Percentiles rank a stretch among this genome's conserved stretches.
phyloP scores from a whole-genome alignment of 1,140 invertebrate genomes.

The Drosophila grimshawi region DNA sequence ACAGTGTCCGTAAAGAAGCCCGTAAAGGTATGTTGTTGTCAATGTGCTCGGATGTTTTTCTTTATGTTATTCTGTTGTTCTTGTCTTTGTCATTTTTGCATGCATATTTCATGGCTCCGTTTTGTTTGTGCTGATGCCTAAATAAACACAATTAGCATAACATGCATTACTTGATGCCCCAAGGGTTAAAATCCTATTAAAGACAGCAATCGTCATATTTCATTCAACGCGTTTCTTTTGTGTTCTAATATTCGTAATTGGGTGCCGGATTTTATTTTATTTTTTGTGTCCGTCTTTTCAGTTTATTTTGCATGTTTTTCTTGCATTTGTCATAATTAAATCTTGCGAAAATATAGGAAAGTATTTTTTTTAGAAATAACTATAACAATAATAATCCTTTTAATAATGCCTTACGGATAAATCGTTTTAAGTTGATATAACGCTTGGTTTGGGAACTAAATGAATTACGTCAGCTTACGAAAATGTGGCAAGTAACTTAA shows the following conservation, averaged over 20 bases:
- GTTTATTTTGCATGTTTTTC: conserved; percentile 36
- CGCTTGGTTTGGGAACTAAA: not conserved
- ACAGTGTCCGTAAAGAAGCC: conserved; percentile 76
- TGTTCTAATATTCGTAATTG: conserved; percentile 61
- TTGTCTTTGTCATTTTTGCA: conserved; percentile 3
- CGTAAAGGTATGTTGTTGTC: conserved; percentile 72
- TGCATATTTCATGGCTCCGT: conserved; percentile 33
- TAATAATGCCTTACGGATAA: too few species aligned
- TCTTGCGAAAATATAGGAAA: not conserved
- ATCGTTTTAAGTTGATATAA: too few species aligned
- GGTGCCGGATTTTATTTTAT: conserved; percentile 53
- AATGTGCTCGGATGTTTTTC: not conserved
- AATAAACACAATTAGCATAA: conserved; percentile 74
- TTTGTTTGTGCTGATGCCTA: conserved; percentile 53
- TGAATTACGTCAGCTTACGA: not conserved
- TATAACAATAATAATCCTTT: not conserved
- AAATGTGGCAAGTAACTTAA: conserved; percentile 1
- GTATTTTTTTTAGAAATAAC: not conserved
- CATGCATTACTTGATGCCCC: conserved; percentile 59
- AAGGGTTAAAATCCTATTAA: conserved; percentile 26
- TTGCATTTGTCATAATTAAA: conserved; percentile 35
- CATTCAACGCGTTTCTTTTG: conserved; percentile 54
- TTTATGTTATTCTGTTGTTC: conserved; percentile 17
- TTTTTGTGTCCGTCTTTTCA: conserved; percentile 25
- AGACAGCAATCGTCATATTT: conserved; percentile 43